Percentiles rank a stretch among this genome's conserved stretches.
Evolutionary conservation across 1,140 invertebrate species (phyloP).

Genomic region (Trichonephila clavata): DNA sequence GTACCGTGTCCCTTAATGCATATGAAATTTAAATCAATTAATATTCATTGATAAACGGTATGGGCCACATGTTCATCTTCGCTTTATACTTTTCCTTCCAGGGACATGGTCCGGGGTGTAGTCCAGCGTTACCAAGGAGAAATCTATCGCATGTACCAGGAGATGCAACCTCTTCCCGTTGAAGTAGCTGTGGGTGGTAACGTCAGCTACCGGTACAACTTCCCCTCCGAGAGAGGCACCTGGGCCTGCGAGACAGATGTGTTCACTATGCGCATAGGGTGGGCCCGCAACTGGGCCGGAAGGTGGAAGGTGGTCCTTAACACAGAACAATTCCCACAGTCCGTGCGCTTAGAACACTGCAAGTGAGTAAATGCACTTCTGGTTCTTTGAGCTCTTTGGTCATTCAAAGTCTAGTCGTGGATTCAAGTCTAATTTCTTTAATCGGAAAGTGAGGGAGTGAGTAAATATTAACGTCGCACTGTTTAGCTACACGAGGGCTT

Average conservation of each 20-base stretch:
- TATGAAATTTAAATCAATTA: too few species aligned
- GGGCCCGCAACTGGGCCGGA: conserved; percentile 78
- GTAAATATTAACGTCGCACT: too few species aligned
- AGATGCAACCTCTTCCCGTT: conserved; percentile 54
- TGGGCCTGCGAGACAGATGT: conserved; percentile 74
- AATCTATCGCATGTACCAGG: conserved; percentile 69
- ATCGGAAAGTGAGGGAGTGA: too few species aligned
- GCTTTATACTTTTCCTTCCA: not conserved
- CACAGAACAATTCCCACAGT: conserved; percentile 78
- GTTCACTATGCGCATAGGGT: conserved; percentile 79
- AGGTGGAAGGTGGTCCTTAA: conserved; percentile 79
- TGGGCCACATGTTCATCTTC: too few species aligned
- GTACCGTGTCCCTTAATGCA: too few species aligned
- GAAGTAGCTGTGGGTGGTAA: conserved; percentile 6
- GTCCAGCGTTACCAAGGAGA: conserved; percentile 61
- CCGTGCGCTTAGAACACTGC: conserved; percentile 81
- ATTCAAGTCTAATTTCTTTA: too few species aligned
- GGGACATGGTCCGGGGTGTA: conserved; percentile 63
- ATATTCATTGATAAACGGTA: too few species aligned
- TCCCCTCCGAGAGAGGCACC: conserved; percentile 60
- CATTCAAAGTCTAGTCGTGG: too few species aligned
- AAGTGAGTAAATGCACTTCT: conserved; percentile 78
- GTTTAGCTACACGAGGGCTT: too few species aligned
- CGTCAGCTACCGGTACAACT: conserved; percentile 63
- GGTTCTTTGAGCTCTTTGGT: too few species aligned